phyloP scores from a whole-genome alignment of 2,797 vertebrate species.

The Lophotriccus pileatus region DNA sequence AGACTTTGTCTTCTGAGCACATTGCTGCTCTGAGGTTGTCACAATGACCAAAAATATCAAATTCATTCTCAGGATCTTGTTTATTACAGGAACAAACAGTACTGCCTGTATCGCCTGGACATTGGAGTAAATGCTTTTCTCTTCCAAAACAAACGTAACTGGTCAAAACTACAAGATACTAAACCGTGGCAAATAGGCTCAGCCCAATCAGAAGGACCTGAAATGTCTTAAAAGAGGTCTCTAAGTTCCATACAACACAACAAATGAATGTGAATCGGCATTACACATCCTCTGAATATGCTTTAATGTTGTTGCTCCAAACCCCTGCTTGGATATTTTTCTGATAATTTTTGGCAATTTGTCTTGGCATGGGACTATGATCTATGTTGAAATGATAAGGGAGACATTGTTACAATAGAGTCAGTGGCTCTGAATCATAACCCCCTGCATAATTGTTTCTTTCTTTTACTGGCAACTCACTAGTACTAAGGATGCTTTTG shows the following conservation, averaged over 20 bases:
- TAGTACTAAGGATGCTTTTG: background rate
- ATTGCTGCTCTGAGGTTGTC: background rate
- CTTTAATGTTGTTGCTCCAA: background rate
- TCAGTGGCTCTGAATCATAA: conserved; percentile 18
- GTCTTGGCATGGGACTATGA: background rate
- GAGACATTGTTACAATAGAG: conserved; percentile 10
- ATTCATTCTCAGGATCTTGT: background rate
- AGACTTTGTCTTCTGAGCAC: background rate
- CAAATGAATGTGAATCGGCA: background rate
- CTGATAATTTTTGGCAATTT: conserved; percentile 25
- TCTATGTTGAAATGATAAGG: conserved; percentile 33
- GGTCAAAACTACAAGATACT: background rate
- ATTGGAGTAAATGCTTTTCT: background rate
- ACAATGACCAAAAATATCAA: background rate
- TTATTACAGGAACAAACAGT: background rate
- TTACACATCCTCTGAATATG: background rate
- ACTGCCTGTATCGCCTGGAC: background rate
- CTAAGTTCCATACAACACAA: background rate
- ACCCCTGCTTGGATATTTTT: conserved; percentile 15
- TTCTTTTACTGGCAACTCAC: background rate
- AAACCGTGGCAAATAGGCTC: background rate
- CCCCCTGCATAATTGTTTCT: background rate
- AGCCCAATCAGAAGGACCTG: background rate
- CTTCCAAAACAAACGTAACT: background rate
- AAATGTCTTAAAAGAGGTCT: background rate